These are phyloP conservation scores for Microctenopoma stevenorrisi DNA, from an alignment of 2,797 vertebrate species.

Conservation along the genomic window DNA sequence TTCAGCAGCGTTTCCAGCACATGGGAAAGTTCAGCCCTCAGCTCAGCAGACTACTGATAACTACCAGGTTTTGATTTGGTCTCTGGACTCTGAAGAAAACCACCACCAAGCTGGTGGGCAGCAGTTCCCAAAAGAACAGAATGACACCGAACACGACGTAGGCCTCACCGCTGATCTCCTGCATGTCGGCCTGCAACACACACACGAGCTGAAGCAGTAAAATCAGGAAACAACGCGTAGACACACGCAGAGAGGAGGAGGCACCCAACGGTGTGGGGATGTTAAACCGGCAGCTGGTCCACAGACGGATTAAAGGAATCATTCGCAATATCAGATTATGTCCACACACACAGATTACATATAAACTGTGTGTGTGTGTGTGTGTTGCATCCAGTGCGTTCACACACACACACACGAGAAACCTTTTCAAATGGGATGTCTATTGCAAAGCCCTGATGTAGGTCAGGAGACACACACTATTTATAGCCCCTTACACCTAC, in stretches of 20 bases:
- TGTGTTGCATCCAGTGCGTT: conserved; percentile 9
- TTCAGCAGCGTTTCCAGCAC: not conserved
- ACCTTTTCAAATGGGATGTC: conserved; percentile 35
- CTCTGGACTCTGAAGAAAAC: conserved; percentile 94
- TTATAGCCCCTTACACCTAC: conserved; percentile 77
- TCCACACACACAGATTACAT: not conserved
- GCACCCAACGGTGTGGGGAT: not conserved
- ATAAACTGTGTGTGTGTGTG: not conserved
- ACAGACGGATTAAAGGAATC: conserved; percentile 29
- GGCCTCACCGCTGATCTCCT: conserved; percentile 87
- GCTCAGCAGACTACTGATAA: not conserved
- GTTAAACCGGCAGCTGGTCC: conserved; percentile 25
- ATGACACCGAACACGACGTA: conserved; percentile 93
- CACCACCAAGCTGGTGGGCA: conserved; percentile 92
- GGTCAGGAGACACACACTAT: conserved; percentile 71
- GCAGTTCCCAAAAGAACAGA: conserved; percentile 95
- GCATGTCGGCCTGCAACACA: conserved; percentile 78
- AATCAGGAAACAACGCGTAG: not conserved
- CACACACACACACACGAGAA: not conserved
- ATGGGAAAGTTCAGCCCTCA: not conserved
- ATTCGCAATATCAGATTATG: conserved; percentile 43
- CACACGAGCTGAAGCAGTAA: not conserved
- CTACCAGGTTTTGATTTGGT: conserved; percentile 92
- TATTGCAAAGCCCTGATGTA: conserved; percentile 60
- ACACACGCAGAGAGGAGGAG: not conserved